Percentiles rank a stretch among this genome's conserved stretches.
phyloP scores from a whole-genome alignment of 2,113 vertebrate genomes.

The Eulemur rufifrons region DNA sequence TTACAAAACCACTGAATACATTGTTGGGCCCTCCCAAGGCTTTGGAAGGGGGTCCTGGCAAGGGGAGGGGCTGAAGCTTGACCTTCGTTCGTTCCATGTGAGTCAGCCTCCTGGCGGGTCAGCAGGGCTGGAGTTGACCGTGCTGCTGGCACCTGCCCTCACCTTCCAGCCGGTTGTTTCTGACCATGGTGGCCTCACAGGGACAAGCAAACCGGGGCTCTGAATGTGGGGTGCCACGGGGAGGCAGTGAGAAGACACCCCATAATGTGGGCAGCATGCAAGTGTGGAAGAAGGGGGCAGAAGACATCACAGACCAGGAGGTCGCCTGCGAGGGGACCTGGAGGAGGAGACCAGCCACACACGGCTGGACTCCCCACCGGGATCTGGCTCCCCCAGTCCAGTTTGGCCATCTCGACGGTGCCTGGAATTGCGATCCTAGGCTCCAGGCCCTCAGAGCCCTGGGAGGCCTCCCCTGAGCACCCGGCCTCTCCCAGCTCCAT shows the following conservation, averaged over 20 bases:
- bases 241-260: not conserved
- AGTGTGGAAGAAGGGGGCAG: not conserved
- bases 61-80: not conserved
- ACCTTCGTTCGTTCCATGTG: not conserved
- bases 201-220: not conserved
- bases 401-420: not conserved
- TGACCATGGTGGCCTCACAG: not conserved
- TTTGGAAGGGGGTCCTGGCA: not conserved
- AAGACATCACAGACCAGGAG: not conserved
- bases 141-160: no score
- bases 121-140: not conserved
- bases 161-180: no score
- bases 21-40: not conserved
- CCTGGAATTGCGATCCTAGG: not conserved
- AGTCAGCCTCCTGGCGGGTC: not conserved
- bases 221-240: not conserved
- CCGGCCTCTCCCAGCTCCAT: not conserved
- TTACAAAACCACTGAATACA: not conserved
- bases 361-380: not conserved
- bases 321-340: rapidly evolving
- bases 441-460: not conserved
- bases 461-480: not conserved
- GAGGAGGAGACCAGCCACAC: not conserved
- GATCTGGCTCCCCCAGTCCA: not conserved
- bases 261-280: not conserved